Evolutionary conservation across 2,888 invertebrate species (phyloP).

Genomic region (Ametastegia equiseti): DNA sequence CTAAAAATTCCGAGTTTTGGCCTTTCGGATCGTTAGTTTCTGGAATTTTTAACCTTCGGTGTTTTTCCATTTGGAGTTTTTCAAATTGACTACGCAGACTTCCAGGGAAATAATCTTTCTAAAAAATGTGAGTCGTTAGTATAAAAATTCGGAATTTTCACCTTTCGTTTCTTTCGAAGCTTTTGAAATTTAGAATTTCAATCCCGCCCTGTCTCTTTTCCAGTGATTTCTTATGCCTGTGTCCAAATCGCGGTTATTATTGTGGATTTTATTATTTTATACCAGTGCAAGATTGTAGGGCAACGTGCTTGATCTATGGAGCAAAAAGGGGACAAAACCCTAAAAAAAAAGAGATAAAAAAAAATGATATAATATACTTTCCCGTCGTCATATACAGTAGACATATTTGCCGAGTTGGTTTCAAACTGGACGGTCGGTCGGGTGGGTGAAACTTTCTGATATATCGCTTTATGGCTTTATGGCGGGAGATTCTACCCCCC

Average conservation of each 20-base stretch:
- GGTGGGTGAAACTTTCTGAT: constrained; percentile 61
- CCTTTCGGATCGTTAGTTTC: too few relatives aligned
- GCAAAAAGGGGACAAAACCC: not conserved
- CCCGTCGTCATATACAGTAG: constrained; percentile 30
- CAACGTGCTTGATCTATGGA: not conserved
- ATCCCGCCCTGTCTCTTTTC: not conserved
- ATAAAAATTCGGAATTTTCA: too few relatives aligned
- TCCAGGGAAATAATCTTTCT: too few relatives aligned
- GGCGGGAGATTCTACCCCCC: constrained; percentile 47
- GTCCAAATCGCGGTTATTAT: not conserved
- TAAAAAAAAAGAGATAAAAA: constrained; percentile 15
- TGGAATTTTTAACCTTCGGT: too few relatives aligned
- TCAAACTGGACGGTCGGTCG: constrained; percentile 23
- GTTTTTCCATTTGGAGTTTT: too few relatives aligned
- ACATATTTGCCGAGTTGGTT: constrained; percentile 37
- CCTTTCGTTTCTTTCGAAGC: too few relatives aligned
- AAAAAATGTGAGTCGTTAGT: too few relatives aligned
- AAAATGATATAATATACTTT: constrained; percentile 28
- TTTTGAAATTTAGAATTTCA: too few relatives aligned
- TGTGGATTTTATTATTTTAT: not conserved
- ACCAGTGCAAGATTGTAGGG: not conserved
- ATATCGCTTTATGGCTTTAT: constrained; percentile 57
- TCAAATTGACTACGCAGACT: too few relatives aligned
- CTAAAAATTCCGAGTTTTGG: too few relatives aligned
- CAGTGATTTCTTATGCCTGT: not conserved